Percentiles rank a stretch among this genome's conserved stretches.
Evolutionary conservation across 2,888 invertebrate species (phyloP).

Genomic region (Phasia obesa): DNA sequence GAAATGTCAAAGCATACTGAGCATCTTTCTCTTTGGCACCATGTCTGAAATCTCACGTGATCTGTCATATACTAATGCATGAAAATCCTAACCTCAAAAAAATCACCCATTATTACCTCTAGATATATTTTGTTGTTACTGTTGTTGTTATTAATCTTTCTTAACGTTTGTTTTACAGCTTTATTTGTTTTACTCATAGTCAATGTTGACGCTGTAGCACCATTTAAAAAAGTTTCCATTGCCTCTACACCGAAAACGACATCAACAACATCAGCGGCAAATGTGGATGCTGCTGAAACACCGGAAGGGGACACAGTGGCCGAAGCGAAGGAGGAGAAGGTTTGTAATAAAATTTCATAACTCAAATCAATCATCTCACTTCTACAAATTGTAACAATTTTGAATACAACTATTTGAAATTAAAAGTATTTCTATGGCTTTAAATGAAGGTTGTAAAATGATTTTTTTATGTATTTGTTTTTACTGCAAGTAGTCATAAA

Average conservation of each 20-base stretch:
- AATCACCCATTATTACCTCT: constrained; percentile 15
- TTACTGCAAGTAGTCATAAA: neutral
- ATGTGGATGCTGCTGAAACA: constrained; percentile 28
- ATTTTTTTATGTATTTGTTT: neutral
- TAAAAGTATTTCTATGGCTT: constrained; percentile 39
- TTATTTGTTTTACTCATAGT: constrained; percentile 84
- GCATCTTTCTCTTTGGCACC: no score
- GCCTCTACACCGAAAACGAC: constrained; percentile 79
- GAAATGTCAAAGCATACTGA: no score
- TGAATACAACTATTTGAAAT: constrained; percentile 33
- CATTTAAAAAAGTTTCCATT: constrained; percentile 85
- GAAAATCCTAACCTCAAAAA: no score
- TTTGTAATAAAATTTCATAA: constrained; percentile 50
- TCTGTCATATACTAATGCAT: no score
- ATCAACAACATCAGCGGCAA: constrained; percentile 82
- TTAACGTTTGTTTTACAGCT: constrained; percentile 77
- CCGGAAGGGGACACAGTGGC: constrained; percentile 71
- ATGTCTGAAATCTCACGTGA: no score
- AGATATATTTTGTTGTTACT: constrained; percentile 11
- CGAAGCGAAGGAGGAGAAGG: constrained; percentile 74
- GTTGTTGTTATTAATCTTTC: constrained; percentile 32
- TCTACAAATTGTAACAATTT: no score
- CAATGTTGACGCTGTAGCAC: constrained; percentile 83
- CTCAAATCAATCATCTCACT: neutral
- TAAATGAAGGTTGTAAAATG: neutral